Conservation (phyloP, 2,888 invertebrate species). For the Andrena marginata region DNA sequence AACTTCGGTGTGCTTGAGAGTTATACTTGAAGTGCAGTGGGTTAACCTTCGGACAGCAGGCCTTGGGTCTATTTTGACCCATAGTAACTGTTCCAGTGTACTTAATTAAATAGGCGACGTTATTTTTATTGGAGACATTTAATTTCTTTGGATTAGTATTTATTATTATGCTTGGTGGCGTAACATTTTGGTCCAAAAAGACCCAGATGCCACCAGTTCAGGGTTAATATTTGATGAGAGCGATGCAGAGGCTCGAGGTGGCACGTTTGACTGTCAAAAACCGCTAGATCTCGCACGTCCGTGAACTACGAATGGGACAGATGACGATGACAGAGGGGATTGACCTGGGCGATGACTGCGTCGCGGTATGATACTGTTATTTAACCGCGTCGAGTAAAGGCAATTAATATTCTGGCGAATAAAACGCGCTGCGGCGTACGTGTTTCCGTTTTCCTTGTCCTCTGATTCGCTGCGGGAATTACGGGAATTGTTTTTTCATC, state of each 20-base stretch:
- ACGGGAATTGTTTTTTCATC: conserved; percentile 4
- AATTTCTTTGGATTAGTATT: too few relatives aligned
- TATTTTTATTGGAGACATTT: too few relatives aligned
- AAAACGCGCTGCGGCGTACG: conserved; percentile 28
- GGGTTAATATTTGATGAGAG: neutral
- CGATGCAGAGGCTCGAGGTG: neutral
- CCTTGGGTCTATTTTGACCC: too few relatives aligned
- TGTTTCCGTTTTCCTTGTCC: conserved; percentile 44
- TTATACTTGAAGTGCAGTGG: too few relatives aligned
- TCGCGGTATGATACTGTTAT: conserved; percentile 58
- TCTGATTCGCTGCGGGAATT: conserved; percentile 9
- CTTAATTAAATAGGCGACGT: too few relatives aligned
- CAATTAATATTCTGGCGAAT: conserved; percentile 65
- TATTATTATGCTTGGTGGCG: too few relatives aligned
- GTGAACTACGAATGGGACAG: conserved; percentile 39
- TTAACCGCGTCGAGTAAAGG: conserved; percentile 37
- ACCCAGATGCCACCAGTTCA: too few relatives aligned
- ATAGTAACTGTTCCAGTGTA: too few relatives aligned
- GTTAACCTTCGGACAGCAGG: too few relatives aligned
- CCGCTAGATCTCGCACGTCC: conserved; percentile 25
- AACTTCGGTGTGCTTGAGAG: too few relatives aligned
- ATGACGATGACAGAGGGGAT: conserved; percentile 47
- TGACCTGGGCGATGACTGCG: conserved; percentile 50
- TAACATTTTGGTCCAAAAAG: too few relatives aligned
- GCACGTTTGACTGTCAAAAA: neutral